phyloP scores from a whole-genome alignment of 1,140 invertebrate genomes.

The Chelonus insularis region DNA sequence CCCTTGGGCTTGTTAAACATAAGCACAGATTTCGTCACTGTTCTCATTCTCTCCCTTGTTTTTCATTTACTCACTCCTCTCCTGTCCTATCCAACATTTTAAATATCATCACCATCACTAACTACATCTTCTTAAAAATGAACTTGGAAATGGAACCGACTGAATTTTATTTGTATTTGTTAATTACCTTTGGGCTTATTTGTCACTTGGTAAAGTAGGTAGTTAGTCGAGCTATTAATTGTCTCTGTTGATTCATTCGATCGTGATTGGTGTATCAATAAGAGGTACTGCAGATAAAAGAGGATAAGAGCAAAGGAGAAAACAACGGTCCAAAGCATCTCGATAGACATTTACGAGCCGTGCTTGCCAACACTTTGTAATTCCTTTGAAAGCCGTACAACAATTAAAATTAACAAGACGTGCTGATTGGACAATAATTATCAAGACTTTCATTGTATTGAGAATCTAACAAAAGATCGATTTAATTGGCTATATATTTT shows the following conservation, averaged over 20 bases:
- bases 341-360: conserved; percentile 43
- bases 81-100: conserved; percentile 2
- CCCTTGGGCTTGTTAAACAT: conserved; percentile 24
- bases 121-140: too few species aligned
- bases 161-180: background rate
- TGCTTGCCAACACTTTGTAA: conserved; percentile 17
- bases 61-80: background rate
- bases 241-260: conserved; percentile 60
- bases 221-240: conserved; percentile 51
- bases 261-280: conserved; percentile 52
- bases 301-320: conserved; percentile 11
- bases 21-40: conserved; percentile 32
- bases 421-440: conserved; percentile 18
- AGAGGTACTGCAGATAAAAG: background rate
- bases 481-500: too few species aligned
- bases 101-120: background rate
- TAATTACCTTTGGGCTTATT: conserved; percentile 27
- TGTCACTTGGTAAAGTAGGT: conserved; percentile 39
- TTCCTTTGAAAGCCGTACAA: conserved; percentile 32
- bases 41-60: background rate
- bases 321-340: conserved; percentile 28
- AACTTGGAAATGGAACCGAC: too few species aligned
- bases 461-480: too few species aligned
- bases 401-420: conserved; percentile 37
- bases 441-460: conserved; percentile 19